Base-by-base conservation (phyloP, 2,888 invertebrate genomes). In the Oscheius sp. region DNA sequence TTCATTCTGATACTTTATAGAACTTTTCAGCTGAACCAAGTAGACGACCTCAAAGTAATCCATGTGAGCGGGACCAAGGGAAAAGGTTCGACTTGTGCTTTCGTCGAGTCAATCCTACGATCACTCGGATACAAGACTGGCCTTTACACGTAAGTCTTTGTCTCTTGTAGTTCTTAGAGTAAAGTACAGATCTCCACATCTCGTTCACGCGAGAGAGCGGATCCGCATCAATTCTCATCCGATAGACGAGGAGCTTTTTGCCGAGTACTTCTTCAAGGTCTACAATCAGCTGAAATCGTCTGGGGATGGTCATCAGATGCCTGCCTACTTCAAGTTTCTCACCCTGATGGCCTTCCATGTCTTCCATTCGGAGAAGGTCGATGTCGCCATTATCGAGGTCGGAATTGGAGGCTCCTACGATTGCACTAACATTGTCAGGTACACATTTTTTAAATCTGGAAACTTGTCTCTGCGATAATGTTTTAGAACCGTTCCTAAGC, bases 51-150 rank as follows among this genome's bases (percentile, higher is more conserved):
- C 62, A 93, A 94, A 71, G 92, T 96, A 57, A 95, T 99, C 87
- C 99, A 99, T 91, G 93, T 99, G 5, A 93, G 95, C 76, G 99
- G 99, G 10, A 98, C 98, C 1, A 99, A 99, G 91, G 99, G 98
- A 70, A 99, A 99, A 93, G 92, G 92, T 2, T 96, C 96, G 29
- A 96, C 96, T 0, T 96, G 96, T 89, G 96, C 96, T 0, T 93
- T 95, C 90, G 93, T 93, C 81, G 99, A 99, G 90, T 93, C 94
- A 0, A 94, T 99, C 77, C 91, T 99, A 10, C 93, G 95, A 0
- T 91, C 93, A 35, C 93, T 94, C 89, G 96, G 96, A 1, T 93
- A 93, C 87, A 93, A 92, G 86, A 98, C 97, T 0, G 98, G 98
- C 5, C 94, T 99, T 89, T 98, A 93, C 90, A 91, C 91, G 91